phyloP scores from a whole-genome alignment of 2,113 vertebrate species.

The Sitta europaea region DNA sequence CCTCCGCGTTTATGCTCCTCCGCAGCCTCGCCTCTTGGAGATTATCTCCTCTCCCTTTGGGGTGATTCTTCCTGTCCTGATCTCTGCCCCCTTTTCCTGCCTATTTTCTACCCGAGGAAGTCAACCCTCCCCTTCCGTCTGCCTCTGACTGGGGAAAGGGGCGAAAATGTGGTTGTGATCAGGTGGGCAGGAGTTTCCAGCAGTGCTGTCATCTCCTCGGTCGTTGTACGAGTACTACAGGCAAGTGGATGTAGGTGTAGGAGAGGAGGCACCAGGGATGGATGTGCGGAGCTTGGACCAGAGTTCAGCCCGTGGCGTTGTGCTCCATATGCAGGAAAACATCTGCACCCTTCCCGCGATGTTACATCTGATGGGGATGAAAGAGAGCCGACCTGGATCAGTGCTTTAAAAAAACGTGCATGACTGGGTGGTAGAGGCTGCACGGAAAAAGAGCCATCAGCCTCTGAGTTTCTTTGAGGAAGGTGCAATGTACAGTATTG shows the following conservation, averaged over 20 bases:
- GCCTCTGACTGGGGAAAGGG: neutral
- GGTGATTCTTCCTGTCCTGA: conserved; percentile 31
- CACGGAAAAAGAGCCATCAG: neutral
- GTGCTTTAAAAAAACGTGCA: neutral
- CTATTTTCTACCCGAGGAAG: conserved; percentile 4
- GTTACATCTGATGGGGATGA: neutral
- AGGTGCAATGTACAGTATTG: neutral
- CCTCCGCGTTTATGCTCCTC: neutral
- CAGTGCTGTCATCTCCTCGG: neutral
- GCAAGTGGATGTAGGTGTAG: neutral
- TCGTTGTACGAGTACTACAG: neutral
- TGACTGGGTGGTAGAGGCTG: neutral
- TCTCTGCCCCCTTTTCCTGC: conserved; percentile 15
- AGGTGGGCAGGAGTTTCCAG: conserved; percentile 33
- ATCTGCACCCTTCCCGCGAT: neutral
- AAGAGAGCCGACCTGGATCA: neutral
- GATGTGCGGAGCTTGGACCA: neutral
- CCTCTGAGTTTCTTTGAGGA: neutral
- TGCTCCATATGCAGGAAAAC: neutral
- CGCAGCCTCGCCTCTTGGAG: neutral
- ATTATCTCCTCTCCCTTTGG: conserved; percentile 1
- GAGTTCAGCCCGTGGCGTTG: conserved; percentile 7
- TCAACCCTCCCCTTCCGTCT: conserved; percentile 30
- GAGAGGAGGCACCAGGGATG: neutral
- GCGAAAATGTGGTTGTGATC: conserved; percentile 8